Evolutionary conservation across 2,797 vertebrate genomes (phyloP).

Genomic region (Limnodromus scolopaceus): DNA sequence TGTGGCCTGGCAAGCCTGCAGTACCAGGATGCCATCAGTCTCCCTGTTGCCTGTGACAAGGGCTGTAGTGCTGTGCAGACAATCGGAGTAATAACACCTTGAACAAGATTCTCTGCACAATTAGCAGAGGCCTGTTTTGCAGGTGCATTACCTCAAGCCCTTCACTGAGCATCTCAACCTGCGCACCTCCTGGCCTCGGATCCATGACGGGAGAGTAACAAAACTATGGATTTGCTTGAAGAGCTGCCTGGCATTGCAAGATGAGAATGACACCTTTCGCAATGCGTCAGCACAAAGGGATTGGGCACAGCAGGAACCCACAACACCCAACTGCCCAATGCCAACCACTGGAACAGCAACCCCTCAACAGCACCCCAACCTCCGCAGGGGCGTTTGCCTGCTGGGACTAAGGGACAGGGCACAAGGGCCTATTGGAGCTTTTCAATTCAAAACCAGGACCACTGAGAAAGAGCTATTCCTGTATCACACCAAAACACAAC

Average conservation of each 20-base stretch:
- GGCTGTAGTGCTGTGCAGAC: no score
- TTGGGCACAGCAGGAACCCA: accelerated
- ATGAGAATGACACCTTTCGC: accelerated
- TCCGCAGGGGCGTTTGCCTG: accelerated
- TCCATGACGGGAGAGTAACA: accelerated
- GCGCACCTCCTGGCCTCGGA: background rate
- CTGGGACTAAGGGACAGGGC: no score
- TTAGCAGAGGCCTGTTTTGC: accelerated
- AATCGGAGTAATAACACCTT: accelerated
- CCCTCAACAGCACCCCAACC: background rate
- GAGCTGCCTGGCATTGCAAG: background rate
- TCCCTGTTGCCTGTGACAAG: background rate
- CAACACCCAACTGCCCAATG: background rate
- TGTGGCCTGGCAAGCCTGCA: background rate
- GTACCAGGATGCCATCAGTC: background rate
- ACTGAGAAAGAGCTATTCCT: accelerated
- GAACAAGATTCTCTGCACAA: background rate
- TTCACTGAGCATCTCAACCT: accelerated
- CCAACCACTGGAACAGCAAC: accelerated
- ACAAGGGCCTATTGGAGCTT: accelerated
- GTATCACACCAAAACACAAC: accelerated
- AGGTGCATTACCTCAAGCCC: background rate
- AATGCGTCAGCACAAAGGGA: accelerated
- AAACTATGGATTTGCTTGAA: accelerated
- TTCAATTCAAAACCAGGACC: accelerated